These are phyloP conservation scores for Ellobium chinense DNA, from an alignment of 2,888 invertebrate species.

Conservation along the genomic window DNA sequence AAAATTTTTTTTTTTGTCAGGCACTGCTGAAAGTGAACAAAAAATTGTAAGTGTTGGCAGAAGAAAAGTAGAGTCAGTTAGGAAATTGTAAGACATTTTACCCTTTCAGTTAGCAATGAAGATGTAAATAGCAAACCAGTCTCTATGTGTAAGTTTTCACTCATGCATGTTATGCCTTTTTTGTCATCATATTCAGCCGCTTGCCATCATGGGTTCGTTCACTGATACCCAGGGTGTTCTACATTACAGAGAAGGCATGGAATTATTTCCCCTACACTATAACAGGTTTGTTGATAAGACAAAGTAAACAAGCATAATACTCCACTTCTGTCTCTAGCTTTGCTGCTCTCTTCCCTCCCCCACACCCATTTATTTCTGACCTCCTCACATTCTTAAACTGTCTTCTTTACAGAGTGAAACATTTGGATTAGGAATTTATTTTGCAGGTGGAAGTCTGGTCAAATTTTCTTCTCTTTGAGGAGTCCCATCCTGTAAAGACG, in stretches of 20 bases:
- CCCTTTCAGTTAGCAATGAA: too few relatives aligned
- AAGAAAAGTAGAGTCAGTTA: neutral
- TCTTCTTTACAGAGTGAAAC: too few relatives aligned
- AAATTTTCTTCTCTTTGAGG: too few relatives aligned
- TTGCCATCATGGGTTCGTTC: conserved; percentile 94
- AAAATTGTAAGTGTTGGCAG: neutral
- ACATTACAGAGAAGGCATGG: conserved; percentile 96
- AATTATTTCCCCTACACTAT: conserved; percentile 95
- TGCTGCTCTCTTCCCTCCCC: too few relatives aligned
- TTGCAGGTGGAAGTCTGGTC: too few relatives aligned
- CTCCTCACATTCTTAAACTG: too few relatives aligned
- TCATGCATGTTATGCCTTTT: neutral
- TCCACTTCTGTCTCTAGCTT: too few relatives aligned
- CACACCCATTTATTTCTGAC: too few relatives aligned
- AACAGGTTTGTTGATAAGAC: conserved; percentile 81
- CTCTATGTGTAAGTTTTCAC: neutral
- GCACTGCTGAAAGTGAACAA: neutral
- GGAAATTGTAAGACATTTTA: neutral
- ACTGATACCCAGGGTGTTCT: conserved; percentile 92
- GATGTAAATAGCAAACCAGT: neutral
- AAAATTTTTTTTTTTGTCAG: neutral
- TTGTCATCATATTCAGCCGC: conserved; percentile 82
- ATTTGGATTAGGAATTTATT: too few relatives aligned
- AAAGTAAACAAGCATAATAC: too few relatives aligned
- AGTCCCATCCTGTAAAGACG: too few relatives aligned